Base-by-base conservation (phyloP, 2,888 invertebrate species). In the Coecobrya sp. region DNA sequence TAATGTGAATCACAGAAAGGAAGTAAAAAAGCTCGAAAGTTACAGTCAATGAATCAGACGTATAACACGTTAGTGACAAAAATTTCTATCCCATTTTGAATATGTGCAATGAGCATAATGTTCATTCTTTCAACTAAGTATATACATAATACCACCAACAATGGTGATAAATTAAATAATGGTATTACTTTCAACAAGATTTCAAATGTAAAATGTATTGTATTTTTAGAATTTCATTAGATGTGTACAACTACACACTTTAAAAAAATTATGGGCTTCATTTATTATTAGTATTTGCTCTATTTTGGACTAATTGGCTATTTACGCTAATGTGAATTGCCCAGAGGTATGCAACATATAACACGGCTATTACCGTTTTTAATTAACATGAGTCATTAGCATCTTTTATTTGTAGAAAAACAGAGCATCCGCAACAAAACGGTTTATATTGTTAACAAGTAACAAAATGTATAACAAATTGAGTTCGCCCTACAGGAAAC, bases 11-110 rank as follows among this genome's bases (percentile, higher is more conserved):
- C 7, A 36, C 36, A 2, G 36, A 36, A 62, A 62, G 11, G 62
- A 62, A 30, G n/a, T 55, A 68, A 30, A 68, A 30, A 62, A 27
- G 68, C 68, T 30, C 68, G 30, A 68, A 25, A 68, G 13, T 68
- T 2, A n/a, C n/a, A n/a, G 16, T 59, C n/a, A 59, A 59, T 59
- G n/a, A 5, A 59, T 68, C 68, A 13, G 3, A 1, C 16, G 16
- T 68, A 30, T 30, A 25, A 30, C 68, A 68, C 30, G 27, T 30
- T 16, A 27, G 68, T 68, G 68, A 30, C 30, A 68, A 68, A 68
- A 68, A 25, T 30, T n/a, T 68, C 16, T 13, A 5, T 65, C 8
- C 8, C 7, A 62, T 10, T 5, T 25, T 62, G 5, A 25, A 68
- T 13, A 30, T 68, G n/a, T 55, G 16, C 16, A 68, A 2, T 68